Percentiles rank a stretch among this genome's conserved stretches.
Conservation (phyloP, 2,113 vertebrate genomes). For the Misgurnus anguillicaudatus region DNA sequence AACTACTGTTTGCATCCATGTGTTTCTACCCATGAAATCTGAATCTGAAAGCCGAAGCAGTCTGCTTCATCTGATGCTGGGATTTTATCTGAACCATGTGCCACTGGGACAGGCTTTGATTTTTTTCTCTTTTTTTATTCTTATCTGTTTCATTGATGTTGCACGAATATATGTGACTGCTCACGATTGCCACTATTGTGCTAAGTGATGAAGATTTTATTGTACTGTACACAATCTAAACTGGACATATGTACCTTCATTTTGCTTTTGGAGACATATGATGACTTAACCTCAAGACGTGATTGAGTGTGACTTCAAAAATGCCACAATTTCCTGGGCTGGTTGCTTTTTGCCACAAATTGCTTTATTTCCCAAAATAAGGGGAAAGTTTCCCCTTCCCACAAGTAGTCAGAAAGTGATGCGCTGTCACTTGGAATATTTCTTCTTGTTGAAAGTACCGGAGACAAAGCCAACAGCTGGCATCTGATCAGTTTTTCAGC, state of each 20-base stretch:
- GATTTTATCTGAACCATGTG: constrained; percentile 43
- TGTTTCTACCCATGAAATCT: not conserved
- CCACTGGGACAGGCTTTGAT: not conserved
- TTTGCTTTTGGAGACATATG: not conserved
- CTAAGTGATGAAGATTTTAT: constrained; percentile 36
- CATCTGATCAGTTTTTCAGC: constrained; percentile 4
- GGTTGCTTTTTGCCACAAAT: constrained; percentile 25
- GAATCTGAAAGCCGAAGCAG: not conserved
- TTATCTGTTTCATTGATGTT: constrained; percentile 48
- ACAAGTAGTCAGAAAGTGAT: constrained; percentile 5
- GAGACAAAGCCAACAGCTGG: constrained; percentile 6
- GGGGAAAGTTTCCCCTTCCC: not conserved
- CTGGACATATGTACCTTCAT: constrained; percentile 48
- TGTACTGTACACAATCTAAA: constrained; percentile 50
- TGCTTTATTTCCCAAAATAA: constrained; percentile 17
- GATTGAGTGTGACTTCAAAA: constrained; percentile 7
- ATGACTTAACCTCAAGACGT: not conserved
- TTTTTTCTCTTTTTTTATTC: not conserved
- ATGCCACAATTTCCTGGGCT: constrained; percentile 19
- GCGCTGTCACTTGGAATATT: not conserved
- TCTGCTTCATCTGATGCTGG: not conserved
- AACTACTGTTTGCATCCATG: not conserved
- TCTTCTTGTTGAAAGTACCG: not conserved
- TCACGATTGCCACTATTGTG: constrained; percentile 9
- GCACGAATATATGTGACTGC: constrained; percentile 26